Evolutionary conservation across 2,797 vertebrate species (phyloP), one percentile per base, ranked within the genome.

Genomic region (Echeneis naucrates): DNA sequence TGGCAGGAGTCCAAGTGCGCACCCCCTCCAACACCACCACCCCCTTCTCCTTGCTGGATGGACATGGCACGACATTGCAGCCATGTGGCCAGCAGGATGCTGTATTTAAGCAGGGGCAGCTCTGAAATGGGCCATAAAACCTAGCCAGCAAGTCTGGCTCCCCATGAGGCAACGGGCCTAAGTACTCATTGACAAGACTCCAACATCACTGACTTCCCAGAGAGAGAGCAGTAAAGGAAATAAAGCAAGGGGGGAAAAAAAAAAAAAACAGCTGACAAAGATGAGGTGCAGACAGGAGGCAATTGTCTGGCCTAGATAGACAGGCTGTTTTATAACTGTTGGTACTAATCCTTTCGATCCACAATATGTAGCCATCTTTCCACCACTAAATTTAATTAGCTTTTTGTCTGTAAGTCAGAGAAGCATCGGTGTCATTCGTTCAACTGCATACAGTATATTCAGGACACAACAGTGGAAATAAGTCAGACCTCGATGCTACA

Each of bases 71-170:
- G 88, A 87, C 90, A 89, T 87, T 83, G 85, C 37, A 81, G 88
- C 88, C 91, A 91, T 86, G 90, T 88, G 90, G 89, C 87, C 90
- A 87, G 88, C 86, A 92, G 92, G 89, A 91, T 92, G 85, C 83
- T 85, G 87, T 84, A 74, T 91, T 93, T 92, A 91, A 92, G 91
- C 91, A 8, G 83, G 84, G 77, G 84, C 86, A 75, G 82, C 88
- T 82, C 90, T 76, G 89, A 91, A 91, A 89, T 82, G 90, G 87
- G 82, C 88, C 88, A 87, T 90, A 92, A 92, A 92, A 88, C 87
- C 84, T 79, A 81, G 91, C 91, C 92, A 90, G 90, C 78, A 80
- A 91, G 92, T 94, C 92, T 93, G 89, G 86, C 90, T 88, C 86
- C 87, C 88, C 64, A 64, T 82, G 82, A 92, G 88, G 89, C 87